These are phyloP conservation scores for Bursaphelenchus mucronatus DNA, from an alignment of 1,140 invertebrate species.

Conservation along the genomic window DNA sequence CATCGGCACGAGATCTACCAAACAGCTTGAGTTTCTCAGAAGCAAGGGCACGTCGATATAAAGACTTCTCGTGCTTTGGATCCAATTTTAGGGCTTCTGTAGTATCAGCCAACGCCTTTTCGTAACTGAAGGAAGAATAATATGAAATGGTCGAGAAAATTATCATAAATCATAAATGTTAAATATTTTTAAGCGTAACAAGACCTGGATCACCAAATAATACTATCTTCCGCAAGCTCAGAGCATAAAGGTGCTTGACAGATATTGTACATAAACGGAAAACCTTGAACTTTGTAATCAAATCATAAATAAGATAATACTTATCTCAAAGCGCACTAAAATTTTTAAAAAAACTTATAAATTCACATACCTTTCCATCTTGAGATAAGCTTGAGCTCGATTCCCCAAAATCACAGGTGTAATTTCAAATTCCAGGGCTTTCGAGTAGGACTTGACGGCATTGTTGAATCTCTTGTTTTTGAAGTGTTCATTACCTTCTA, in stretches of 20 bases:
- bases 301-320: too few species aligned
- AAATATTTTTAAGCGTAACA: too few species aligned
- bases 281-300: too few species aligned
- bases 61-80: constrained; percentile 13
- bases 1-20: not conserved
- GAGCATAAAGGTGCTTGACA: too few species aligned
- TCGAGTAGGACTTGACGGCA: constrained; percentile 8
- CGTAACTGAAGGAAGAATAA: constrained; percentile 6
- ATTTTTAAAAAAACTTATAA: not conserved
- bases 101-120: constrained; percentile 5
- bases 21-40: constrained; percentile 4
- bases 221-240: too few species aligned
- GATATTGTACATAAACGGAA: too few species aligned
- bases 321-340: not conserved
- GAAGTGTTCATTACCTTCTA: constrained; percentile 19
- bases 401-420: constrained; percentile 10
- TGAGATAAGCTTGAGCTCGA: constrained; percentile 20
- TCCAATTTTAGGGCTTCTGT: constrained; percentile 11
- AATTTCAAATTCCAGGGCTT: constrained; percentile 8
- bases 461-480: constrained; percentile 9
- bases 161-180: not conserved
- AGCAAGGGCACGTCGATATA: constrained; percentile 12
- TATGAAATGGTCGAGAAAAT: not conserved
- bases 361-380: constrained; percentile 11
- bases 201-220: too few species aligned